Conservation (phyloP, 1,140 invertebrate species). For the Octopus sinensis region DNA sequence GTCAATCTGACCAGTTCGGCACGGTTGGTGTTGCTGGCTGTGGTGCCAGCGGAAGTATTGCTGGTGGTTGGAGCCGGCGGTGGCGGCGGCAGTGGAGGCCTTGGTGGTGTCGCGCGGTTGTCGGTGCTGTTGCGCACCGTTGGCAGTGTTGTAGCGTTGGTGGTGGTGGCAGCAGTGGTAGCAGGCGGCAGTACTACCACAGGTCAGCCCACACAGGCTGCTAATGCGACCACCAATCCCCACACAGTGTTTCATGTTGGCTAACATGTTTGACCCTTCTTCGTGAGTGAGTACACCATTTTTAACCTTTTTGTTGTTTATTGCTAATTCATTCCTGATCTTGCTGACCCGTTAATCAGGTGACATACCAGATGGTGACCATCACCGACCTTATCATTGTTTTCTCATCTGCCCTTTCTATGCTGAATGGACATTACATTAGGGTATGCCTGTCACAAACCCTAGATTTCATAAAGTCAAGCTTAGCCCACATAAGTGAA, state of each 20-base stretch:
- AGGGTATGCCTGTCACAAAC: no score
- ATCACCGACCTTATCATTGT: no score
- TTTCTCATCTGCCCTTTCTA: no score
- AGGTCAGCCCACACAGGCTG: conserved; percentile 20
- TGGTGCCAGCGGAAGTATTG: conserved; percentile 4
- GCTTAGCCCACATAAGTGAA: no score
- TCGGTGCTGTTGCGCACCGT: no score
- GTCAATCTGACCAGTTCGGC: conserved; percentile 15
- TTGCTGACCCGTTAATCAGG: no score
- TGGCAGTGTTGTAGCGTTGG: no score
- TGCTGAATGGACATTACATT: no score
- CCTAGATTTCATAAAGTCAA: no score
- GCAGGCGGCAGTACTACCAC: background rate
- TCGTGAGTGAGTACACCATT: conserved; percentile 55
- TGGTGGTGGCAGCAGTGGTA: no score
- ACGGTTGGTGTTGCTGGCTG: background rate
- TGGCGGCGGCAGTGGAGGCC: conserved; percentile 1
- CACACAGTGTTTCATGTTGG: conserved; percentile 98
- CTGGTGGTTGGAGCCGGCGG: conserved; percentile 21
- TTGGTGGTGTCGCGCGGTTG: no score
- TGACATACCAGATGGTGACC: no score
- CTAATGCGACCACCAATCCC: conserved; percentile 80
- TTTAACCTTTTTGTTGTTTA: background rate
- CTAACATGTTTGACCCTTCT: conserved; percentile 98
- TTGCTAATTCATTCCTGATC: background rate